A percentile compares a stretch with the other conserved stretches of the same genome.
Evolutionary conservation across 2,888 invertebrate species (phyloP).

Genomic region (Dendrolimus pini): DNA sequence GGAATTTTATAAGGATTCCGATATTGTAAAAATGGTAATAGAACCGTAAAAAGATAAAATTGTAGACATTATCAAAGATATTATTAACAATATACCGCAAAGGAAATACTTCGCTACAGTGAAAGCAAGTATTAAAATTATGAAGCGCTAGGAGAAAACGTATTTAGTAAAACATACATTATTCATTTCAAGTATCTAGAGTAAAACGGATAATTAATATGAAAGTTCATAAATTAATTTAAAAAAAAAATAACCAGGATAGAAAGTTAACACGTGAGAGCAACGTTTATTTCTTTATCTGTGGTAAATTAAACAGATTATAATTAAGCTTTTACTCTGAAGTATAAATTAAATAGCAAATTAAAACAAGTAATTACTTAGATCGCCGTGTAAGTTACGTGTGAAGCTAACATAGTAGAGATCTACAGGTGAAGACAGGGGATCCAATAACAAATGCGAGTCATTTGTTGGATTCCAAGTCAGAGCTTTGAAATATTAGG

Average conservation of each 20-base stretch:
- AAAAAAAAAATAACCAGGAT: not conserved
- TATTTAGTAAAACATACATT: not conserved
- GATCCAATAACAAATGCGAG: constrained; percentile 42
- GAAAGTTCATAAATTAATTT: constrained; percentile 1
- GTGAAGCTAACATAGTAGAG: constrained; percentile 8
- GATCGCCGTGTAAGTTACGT: too few species aligned
- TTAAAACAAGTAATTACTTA: too few species aligned
- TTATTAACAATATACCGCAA: too few species aligned
- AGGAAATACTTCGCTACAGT: not conserved
- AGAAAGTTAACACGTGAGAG: not conserved
- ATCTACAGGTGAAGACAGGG: constrained; percentile 18
- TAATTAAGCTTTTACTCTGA: too few species aligned
- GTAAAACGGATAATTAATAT: not conserved
- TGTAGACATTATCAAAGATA: too few species aligned
- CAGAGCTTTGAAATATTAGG: constrained; percentile 61
- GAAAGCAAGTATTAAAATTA: constrained; percentile 4
- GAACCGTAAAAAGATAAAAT: too few species aligned
- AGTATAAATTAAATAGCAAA: not conserved
- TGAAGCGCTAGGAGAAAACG: constrained; percentile 6
- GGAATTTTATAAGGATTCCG: too few species aligned
- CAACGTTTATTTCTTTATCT: not conserved
- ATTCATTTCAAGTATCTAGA: not conserved
- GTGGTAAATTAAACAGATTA: not conserved
- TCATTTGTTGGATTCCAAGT: constrained; percentile 58
- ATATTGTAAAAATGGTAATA: too few species aligned